Evolutionary conservation across 2,888 invertebrate genomes (phyloP), one percentile per base, ranked within the genome.

Genomic region (Antheraea yamamai): DNA sequence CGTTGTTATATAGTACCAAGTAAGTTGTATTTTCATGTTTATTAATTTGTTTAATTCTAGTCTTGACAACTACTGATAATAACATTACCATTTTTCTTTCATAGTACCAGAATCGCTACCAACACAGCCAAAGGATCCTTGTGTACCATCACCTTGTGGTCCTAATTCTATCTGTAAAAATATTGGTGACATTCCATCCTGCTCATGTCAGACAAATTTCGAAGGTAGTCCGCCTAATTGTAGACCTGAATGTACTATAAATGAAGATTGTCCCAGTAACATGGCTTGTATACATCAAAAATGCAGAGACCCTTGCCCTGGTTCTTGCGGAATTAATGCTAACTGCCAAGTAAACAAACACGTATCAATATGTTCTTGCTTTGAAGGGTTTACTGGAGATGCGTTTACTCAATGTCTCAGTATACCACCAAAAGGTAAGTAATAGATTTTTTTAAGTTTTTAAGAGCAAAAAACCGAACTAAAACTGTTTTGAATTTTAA

Each of bases 261-360:
- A 96, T 83, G 95, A 96, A 58, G 97, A 97, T 77, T 97, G 97
- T 84, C 85, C 96, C 6, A 95, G 96, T 77, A 95, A 96, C 83
- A 89, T 95, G 80, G 96, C 97, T n/a, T 97, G 97, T 81, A 95
- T 96, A n/a, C 95, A 95, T 79, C 95, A 96, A 86, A 96, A 95
- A 86, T 97, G 97, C 83, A 92, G 88, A 77, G 96, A 97, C 83
- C 97, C 97, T 0, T 97, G 97, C 82, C 96, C 96, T n/a, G 96
- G 96, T 47, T 96, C 96, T 1, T 97, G 96, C 85, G 96, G 96
- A 77, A 83, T 95, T 75, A 92, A 93, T 78, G 95, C 97, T 64
- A 87, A 95, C 78, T 95, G 96, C 83, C 92, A 91, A 82, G 96
- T 96, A 39, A 93, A 96, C 77, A 96, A 95, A 81, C 97, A 97